These are phyloP conservation scores for Caenorhabditis uteleia DNA, from an alignment of 2,888 invertebrate genomes.

Conservation along the genomic window DNA sequence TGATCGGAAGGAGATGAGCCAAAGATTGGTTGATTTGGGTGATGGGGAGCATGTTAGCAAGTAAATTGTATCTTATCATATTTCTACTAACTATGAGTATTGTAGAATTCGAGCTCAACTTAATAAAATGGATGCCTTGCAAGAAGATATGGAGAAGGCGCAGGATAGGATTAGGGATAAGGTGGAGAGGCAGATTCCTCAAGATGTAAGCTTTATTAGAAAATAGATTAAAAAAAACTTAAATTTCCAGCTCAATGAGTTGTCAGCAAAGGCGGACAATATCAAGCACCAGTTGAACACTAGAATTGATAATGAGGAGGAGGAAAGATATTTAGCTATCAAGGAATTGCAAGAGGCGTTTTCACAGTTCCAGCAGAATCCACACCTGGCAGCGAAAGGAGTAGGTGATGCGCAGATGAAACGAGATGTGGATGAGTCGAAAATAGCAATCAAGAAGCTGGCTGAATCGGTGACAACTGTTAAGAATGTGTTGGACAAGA, in stretches of 20 bases:
- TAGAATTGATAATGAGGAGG: constrained; percentile 66
- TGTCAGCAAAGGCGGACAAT: constrained; percentile 67
- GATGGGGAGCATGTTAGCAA: constrained; percentile 41
- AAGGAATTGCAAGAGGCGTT: constrained; percentile 68
- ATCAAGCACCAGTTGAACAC: constrained; percentile 65
- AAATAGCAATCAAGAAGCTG: constrained; percentile 68
- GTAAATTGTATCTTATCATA: constrained; percentile 11
- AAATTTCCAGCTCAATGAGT: constrained; percentile 61
- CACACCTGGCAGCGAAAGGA: constrained; percentile 20
- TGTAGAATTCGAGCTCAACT: constrained; percentile 51
- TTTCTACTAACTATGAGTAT: background rate
- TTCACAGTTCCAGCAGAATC: constrained; percentile 47
- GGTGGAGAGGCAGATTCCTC: constrained; percentile 67
- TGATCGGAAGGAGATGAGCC: constrained; percentile 43
- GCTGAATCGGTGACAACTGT: constrained; percentile 68
- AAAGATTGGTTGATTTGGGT: constrained; percentile 32
- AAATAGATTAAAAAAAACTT: constrained; percentile 2
- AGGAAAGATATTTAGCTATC: constrained; percentile 66
- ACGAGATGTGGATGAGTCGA: constrained; percentile 67
- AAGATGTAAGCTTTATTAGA: constrained; percentile 53
- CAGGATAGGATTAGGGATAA: constrained; percentile 66
- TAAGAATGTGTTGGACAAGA: constrained; percentile 67
- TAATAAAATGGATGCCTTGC: constrained; percentile 60
- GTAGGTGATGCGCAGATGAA: constrained; percentile 27
- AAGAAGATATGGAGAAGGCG: constrained; percentile 66